These are phyloP conservation scores for Hemicrepidius hirtus DNA, from an alignment of 2,888 invertebrate species.

Conservation along the genomic window DNA sequence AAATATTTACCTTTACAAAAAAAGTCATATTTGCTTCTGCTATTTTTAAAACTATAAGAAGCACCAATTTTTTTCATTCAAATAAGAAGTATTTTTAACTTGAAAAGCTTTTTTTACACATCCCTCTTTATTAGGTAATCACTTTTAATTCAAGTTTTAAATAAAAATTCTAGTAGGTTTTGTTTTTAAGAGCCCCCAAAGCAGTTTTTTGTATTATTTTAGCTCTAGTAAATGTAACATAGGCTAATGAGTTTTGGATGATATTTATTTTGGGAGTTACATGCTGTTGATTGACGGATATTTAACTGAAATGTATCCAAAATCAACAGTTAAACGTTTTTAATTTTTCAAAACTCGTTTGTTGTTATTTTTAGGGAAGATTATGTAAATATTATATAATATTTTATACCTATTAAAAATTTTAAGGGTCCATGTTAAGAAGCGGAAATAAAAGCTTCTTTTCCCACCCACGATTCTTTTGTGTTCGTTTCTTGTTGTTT, in stretches of 20 bases:
- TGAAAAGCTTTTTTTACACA: background rate
- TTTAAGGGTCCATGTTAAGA: background rate
- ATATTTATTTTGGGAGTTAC: slow-evolving; percentile 49
- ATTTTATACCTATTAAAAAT: background rate
- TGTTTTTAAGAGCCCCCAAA: background rate
- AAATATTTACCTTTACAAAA: slow-evolving; percentile 38
- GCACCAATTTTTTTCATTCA: too few relatives aligned
- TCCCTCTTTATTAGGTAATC: background rate
- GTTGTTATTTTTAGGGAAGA: slow-evolving; percentile 2
- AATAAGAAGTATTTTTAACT: background rate
- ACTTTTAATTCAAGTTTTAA: background rate
- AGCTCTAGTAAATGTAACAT: slow-evolving; percentile 17
- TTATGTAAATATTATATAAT: background rate
- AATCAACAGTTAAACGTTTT: slow-evolving; percentile 35
- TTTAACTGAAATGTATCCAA: slow-evolving; percentile 45
- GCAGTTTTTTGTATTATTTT: background rate
- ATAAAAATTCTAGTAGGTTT: background rate
- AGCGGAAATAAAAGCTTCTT: background rate
- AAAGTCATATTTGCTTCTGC: slow-evolving; percentile 25
- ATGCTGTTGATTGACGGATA: slow-evolving; percentile 42
- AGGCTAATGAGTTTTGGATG: slow-evolving; percentile 49
- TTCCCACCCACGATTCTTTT: background rate
- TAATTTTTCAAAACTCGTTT: background rate
- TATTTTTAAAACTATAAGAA: slow-evolving; percentile 17
- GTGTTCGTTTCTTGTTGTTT: background rate